Evolutionary conservation across 1,140 invertebrate species (phyloP), one percentile per base, ranked within the genome.

Genomic region (Temnothorax curvispinosus): DNA sequence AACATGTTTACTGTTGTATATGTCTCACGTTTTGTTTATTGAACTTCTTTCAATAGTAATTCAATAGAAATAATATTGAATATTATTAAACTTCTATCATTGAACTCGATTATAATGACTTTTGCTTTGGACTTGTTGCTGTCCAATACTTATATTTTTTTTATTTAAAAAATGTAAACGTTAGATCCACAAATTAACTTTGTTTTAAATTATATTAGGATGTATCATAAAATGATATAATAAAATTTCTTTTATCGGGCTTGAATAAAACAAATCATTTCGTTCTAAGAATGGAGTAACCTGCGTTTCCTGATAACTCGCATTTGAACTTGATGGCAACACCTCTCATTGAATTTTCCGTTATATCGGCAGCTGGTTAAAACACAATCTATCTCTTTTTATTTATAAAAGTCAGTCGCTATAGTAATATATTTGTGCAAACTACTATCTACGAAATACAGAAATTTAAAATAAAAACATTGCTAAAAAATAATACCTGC

Each of bases 291-390:
- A 76, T 44, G 32, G 44, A 27, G 41, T 21, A 41, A 11, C 35
- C 27, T 41, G 18, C 0, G 4, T 21, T 41, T n/a, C 2, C 32
- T 35, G 15, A 13, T 64, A n/a, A 41, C 13, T 69, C 3, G 0
- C 18, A 50, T 65, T 27, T 38, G 1, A 9, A 44, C 3, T 71
- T 47, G 6, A 74, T 4, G 21, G 50, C 9, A 44, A 9, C 11
- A 21, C 47, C 21, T 35, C 7, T 5, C 32, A 4, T 13, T 27
- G 41, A 9, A 60, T 74, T 74, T 74, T 47, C 67, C 27, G 3
- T 8, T 60, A 18, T 82, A 74, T 60, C 80, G 18, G 9, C 38
- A 35, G 41, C 27, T 38, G 67, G 67, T 82, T 8, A 82, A 38
- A 9, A 1, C 0, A 60, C 21, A 27, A 47, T 60, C 35, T 54